Base-by-base conservation (phyloP, 2,797 vertebrate genomes). In the Tympanoctomys barrerae region DNA sequence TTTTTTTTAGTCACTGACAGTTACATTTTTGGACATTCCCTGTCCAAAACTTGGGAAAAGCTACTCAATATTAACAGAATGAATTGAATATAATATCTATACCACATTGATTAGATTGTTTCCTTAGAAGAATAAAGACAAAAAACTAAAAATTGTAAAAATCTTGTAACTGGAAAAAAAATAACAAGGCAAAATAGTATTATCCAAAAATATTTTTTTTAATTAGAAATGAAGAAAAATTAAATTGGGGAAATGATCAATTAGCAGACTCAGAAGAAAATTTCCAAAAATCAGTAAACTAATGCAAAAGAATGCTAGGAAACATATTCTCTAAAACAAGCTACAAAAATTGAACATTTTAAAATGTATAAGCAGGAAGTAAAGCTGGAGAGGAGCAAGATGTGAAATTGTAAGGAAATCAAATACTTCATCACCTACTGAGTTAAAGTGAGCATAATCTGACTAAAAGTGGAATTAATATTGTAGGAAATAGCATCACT, bases 1-100 rank as follows among this genome's bases (percentile, higher is more conserved):
- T 79, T 73, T 95, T 97, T 10, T 95, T 0, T 95, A 97, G 91
- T 87, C 96, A 62, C 87, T 97, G 87, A 89, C 87, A 85, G 52
- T 70, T 90, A 91, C 96, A 97, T 96, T 97, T 61, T 97, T 89
- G 98, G 96, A 97, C 89, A 96, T 95, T 98, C 89, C 90, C 36
- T 54, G 70, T 97, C 88, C 78, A 97, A 70, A 73, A 95, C 94
- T 84, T 96, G 95, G 94, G 94, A 98, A 26, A 8, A 91, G 61
- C 92, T 66, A 52, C 36, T 79, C 46, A 70, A 33, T 70, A 57
- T 31, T 81, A 83, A 89, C 52, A 42, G 26, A 89, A 62, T 49
- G 10, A 80, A 28, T 89, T 92, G 78, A 81, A 73, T 79, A 46
- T 77, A 49, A n/a, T n/a, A 33, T 82, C 66, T 70, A 8, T 64